A percentile compares a stretch with the other conserved stretches of the same genome.
phyloP scores from a whole-genome alignment of 2,113 vertebrate genomes.

The Benitochromis conjunctus region DNA sequence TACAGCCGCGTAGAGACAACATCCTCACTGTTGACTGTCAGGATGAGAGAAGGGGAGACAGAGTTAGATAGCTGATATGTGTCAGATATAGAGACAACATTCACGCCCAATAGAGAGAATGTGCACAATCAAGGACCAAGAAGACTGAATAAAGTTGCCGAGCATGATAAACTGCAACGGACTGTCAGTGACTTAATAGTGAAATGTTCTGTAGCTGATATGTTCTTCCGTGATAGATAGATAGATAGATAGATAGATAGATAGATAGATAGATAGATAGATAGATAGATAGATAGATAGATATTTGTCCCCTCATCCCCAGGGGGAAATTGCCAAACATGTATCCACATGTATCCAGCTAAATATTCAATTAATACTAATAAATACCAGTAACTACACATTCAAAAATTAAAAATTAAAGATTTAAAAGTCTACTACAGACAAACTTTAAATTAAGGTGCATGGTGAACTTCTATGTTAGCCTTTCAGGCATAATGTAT shows the following conservation, averaged over 20 bases:
- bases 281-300: neutral
- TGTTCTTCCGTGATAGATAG: neutral
- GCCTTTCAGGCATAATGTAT: neutral
- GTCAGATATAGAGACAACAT: slow-evolving; percentile 83
- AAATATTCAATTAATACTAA: too few species aligned
- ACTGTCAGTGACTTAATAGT: neutral
- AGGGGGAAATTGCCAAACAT: too few species aligned
- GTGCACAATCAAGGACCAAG: neutral
- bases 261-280: too few species aligned
- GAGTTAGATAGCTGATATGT: slow-evolving; percentile 83
- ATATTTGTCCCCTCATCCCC: neutral
- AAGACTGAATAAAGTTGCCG: neutral
- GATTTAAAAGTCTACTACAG: too few species aligned
- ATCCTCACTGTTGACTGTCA: slow-evolving; percentile 89
- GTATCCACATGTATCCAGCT: too few species aligned
- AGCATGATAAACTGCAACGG: neutral
- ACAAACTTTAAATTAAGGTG: neutral
- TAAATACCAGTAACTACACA: too few species aligned
- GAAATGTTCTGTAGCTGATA: neutral
- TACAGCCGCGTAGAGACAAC: slow-evolving; percentile 95
- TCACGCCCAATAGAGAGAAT: slow-evolving; percentile 53
- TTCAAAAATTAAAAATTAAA: too few species aligned
- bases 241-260: neutral
- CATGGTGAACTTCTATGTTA: neutral
- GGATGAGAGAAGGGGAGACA: slow-evolving; percentile 71